phyloP scores from a whole-genome alignment of 2,113 vertebrate genomes.

The Petroica traversi region DNA sequence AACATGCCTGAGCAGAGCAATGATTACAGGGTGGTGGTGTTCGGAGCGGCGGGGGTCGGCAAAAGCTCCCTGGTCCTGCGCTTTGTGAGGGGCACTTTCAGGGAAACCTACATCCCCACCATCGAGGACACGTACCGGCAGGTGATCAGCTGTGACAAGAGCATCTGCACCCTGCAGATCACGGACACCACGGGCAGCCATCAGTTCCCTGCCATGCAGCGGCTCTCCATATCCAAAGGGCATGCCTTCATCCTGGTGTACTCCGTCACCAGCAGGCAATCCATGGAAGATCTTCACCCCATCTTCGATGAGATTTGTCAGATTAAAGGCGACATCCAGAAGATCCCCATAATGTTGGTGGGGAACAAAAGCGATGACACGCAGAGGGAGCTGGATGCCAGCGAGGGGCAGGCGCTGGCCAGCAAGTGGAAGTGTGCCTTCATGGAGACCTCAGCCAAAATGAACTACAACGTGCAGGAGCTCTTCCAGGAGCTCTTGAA shows the following conservation, averaged over 20 bases:
- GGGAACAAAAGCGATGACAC: conserved; percentile 72
- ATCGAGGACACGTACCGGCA: conserved; percentile 77
- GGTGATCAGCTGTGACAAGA: conserved; percentile 78
- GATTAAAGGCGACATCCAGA: conserved; percentile 70
- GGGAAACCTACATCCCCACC: conserved; percentile 71
- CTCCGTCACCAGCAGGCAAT: conserved; percentile 72
- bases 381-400: conserved; percentile 60
- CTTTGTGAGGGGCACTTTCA: conserved; percentile 71
- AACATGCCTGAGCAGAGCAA: conserved; percentile 74
- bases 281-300: conserved; percentile 72
- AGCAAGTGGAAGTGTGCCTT: conserved; percentile 77
- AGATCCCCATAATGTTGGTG: conserved; percentile 70
- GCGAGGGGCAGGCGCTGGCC: conserved; percentile 68
- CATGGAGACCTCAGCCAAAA: conserved; percentile 75
- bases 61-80: conserved; percentile 77
- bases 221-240: conserved; percentile 75
- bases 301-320: conserved; percentile 75
- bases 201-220: conserved; percentile 79
- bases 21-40: conserved; percentile 73
- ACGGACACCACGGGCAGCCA: conserved; percentile 78
- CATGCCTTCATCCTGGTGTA: conserved; percentile 78
- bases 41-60: conserved; percentile 71
- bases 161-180: conserved; percentile 78
- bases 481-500: conserved; percentile 75
- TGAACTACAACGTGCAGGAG: conserved; percentile 74